Percentiles rank a stretch among this genome's conserved stretches.
Conservation (phyloP, 2,888 invertebrate species). For the Cerceris rybyensis region DNA sequence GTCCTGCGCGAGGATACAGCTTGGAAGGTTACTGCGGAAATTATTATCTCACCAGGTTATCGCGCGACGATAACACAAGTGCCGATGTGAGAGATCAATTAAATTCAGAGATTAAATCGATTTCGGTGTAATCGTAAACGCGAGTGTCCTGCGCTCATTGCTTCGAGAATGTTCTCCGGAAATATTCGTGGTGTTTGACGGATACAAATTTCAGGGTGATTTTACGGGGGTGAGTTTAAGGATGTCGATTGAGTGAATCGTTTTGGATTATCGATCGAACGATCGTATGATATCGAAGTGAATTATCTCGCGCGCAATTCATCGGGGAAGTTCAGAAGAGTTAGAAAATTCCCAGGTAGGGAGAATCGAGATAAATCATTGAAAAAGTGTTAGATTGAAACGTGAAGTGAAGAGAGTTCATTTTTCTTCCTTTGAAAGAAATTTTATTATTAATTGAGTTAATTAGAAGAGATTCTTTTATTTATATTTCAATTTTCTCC, state of each 20-base stretch:
- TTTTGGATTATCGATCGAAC: too few relatives aligned
- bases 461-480: background rate
- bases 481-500: too few relatives aligned
- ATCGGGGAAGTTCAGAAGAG: conserved; percentile 9
- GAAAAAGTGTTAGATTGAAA: conserved; percentile 25
- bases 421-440: background rate
- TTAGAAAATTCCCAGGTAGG: background rate
- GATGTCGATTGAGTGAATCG: too few relatives aligned
- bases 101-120: background rate
- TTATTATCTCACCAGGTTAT: too few relatives aligned
- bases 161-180: too few relatives aligned
- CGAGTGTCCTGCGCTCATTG: background rate
- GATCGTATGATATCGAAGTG: background rate
- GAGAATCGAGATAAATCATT: conserved; percentile 1
- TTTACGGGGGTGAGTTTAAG: too few relatives aligned
- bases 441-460: background rate
- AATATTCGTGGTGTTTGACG: too few relatives aligned
- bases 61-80: background rate
- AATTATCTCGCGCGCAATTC: background rate
- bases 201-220: too few relatives aligned
- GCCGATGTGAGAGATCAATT: background rate
- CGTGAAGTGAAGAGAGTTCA: conserved; percentile 12
- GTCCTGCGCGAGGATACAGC: background rate
- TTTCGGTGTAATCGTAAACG: background rate
- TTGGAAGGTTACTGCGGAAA: background rate